A percentile compares a stretch with the other conserved stretches of the same genome.
phyloP scores from a whole-genome alignment of 2,113 vertebrate species.

The Syrrhaptes paradoxus region DNA sequence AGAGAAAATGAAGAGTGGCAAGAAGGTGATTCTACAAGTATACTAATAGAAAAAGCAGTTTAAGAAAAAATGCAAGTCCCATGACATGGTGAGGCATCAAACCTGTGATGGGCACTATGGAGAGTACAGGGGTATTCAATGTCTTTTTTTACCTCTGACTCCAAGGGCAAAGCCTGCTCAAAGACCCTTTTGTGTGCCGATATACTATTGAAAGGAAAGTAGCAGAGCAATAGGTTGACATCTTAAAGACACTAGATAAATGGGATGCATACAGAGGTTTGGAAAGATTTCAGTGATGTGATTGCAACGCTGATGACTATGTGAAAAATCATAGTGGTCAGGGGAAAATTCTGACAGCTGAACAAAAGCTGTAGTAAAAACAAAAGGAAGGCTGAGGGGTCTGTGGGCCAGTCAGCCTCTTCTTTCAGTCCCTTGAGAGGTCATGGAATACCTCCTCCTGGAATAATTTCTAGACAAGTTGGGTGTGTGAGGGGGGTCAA shows the following conservation, averaged over 20 bases:
- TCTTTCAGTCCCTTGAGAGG: background rate
- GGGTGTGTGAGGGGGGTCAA: background rate
- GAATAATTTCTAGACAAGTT: background rate
- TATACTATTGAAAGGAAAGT: background rate
- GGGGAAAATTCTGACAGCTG: background rate
- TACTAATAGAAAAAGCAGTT: background rate
- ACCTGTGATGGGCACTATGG: background rate
- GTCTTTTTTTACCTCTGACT: background rate
- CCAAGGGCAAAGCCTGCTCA: background rate
- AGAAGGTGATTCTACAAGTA: background rate
- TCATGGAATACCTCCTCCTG: background rate
- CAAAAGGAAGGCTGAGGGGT: background rate
- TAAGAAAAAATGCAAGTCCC: background rate
- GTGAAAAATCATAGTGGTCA: background rate
- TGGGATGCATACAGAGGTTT: background rate
- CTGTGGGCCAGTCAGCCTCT: background rate
- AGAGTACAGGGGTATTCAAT: background rate
- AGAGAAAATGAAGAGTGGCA: background rate
- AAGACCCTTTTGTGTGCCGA: background rate
- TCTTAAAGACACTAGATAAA: background rate
- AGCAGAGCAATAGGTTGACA: background rate
- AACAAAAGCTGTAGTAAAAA: background rate
- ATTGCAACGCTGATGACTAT: background rate
- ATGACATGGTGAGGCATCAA: background rate
- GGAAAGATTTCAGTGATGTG: background rate